A percentile compares a stretch with the other conserved stretches of the same genome.
phyloP scores from a whole-genome alignment of 2,113 vertebrate species.

The Burhinus oedicnemus region DNA sequence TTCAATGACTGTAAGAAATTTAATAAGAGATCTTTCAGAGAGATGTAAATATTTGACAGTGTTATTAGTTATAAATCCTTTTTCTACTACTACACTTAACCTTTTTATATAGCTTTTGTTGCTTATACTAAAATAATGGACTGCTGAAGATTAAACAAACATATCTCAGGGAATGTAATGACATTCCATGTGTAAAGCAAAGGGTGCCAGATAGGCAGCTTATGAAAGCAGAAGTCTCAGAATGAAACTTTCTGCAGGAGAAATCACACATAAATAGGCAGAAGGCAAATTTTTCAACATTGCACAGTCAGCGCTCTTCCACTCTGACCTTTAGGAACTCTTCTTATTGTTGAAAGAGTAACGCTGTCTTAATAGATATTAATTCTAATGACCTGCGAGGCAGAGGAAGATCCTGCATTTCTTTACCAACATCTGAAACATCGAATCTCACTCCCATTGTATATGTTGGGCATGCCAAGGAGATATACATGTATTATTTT shows the following conservation, averaged over 20 bases:
- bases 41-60: neutral
- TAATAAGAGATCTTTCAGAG: neutral
- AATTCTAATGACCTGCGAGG: neutral
- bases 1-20: neutral
- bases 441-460: neutral
- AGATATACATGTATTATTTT: no score
- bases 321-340: neutral
- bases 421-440: neutral
- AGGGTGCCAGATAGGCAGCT: neutral
- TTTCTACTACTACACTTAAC: neutral
- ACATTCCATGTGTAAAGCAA: neutral
- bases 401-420: neutral
- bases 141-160: neutral
- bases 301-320: fast-evolving
- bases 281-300: neutral
- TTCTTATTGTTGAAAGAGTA: neutral
- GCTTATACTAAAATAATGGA: neutral
- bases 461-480: neutral
- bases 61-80: neutral
- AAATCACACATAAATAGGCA: neutral
- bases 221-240: neutral
- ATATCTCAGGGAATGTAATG: neutral
- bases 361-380: neutral
- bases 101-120: neutral
- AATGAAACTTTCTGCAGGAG: neutral